These are phyloP conservation scores for Mimumesa dahlbomi DNA, from an alignment of 2,888 invertebrate species.

Conservation along the genomic window DNA sequence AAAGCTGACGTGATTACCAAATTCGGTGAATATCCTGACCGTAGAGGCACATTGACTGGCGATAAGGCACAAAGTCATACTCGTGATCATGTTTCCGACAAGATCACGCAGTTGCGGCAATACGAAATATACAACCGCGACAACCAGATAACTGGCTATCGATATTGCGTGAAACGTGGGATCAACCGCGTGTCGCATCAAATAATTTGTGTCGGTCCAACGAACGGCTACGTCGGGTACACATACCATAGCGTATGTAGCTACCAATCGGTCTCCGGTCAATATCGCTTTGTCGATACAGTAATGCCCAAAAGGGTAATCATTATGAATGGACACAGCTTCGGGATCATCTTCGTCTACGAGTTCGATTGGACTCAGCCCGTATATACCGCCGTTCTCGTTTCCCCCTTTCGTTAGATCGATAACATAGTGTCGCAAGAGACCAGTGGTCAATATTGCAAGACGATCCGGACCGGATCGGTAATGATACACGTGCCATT, in stretches of 20 bases:
- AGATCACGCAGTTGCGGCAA: slow-evolving; percentile 91
- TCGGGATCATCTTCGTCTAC: slow-evolving; percentile 80
- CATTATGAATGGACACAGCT: slow-evolving; percentile 82
- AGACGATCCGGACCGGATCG: slow-evolving; percentile 70
- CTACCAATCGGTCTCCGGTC: slow-evolving; percentile 81
- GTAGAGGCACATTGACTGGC: slow-evolving; percentile 89
- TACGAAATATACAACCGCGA: slow-evolving; percentile 91
- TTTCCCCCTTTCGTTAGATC: slow-evolving; percentile 79
- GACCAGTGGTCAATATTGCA: slow-evolving; percentile 86
- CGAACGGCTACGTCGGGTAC: slow-evolving; percentile 86
- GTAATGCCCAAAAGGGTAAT: slow-evolving; percentile 88
- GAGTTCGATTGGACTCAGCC: slow-evolving; percentile 56
- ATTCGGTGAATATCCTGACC: slow-evolving; percentile 90
- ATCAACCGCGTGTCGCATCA: slow-evolving; percentile 88
- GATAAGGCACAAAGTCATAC: slow-evolving; percentile 89
- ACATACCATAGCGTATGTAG: slow-evolving; percentile 88
- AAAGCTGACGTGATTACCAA: slow-evolving; percentile 90
- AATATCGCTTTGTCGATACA: slow-evolving; percentile 89
- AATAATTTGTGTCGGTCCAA: slow-evolving; percentile 88
- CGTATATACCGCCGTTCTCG: slow-evolving; percentile 72
- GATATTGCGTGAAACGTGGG: slow-evolving; percentile 89
- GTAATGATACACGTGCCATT: slow-evolving; percentile 75
- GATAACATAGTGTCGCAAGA: slow-evolving; percentile 86
- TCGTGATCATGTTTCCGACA: slow-evolving; percentile 92
- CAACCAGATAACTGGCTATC: slow-evolving; percentile 86